phyloP scores from a whole-genome alignment of 2,797 vertebrate genomes.

The Malurus splendens region DNA sequence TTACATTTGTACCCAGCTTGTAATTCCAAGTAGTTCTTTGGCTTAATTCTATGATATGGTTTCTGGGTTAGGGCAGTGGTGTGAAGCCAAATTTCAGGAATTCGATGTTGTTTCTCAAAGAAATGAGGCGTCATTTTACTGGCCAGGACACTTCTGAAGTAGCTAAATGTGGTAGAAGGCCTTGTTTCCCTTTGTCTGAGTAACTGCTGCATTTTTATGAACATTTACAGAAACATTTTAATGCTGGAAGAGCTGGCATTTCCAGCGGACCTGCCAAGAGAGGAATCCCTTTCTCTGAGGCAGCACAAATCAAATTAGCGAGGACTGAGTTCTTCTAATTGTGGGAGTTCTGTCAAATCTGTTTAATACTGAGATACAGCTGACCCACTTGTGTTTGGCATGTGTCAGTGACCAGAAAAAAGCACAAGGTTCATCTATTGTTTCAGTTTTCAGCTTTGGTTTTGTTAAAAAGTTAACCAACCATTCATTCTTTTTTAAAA shows the following conservation, averaged over 20 bases:
- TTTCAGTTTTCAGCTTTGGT: neutral
- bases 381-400: constrained; percentile 14
- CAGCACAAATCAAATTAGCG: constrained; percentile 37
- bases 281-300: neutral
- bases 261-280: neutral
- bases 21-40: neutral
- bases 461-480: neutral
- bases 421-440: neutral
- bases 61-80: neutral
- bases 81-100: neutral
- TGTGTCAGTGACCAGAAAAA: neutral
- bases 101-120: neutral
- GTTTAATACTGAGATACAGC: neutral
- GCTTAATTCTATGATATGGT: neutral
- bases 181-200: neutral
- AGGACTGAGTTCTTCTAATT: constrained; percentile 26
- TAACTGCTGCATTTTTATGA: neutral
- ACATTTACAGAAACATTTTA: neutral
- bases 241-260: neutral
- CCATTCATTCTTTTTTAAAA: neutral
- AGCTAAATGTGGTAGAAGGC: neutral
- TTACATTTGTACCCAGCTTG: neutral
- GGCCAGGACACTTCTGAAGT: neutral
- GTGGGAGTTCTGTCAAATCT: constrained; percentile 24
- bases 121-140: neutral